Base-by-base conservation (phyloP, 1,140 invertebrate genomes). In the Sinonovacula constricta region DNA sequence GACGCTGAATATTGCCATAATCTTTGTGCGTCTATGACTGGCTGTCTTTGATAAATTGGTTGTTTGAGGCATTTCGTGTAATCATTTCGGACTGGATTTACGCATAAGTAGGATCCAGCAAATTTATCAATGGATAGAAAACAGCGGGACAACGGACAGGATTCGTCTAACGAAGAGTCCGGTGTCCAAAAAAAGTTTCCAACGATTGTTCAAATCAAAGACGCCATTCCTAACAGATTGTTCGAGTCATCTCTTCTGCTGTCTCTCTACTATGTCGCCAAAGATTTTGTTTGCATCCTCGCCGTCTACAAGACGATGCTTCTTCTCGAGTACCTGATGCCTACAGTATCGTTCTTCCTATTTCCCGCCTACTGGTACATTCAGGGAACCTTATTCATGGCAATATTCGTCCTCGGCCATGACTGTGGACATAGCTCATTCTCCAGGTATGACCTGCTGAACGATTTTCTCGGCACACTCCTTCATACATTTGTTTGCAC, bases 401-500 rank as follows among this genome's bases (percentile, higher is more conserved):
- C 89, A 14, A 30, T 92, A 10, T 92, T 92, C 75, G 87, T 90
- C n/a, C 70, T 91, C 26, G 91, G 91, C 18, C 91, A 92, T 66
- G 91, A 92, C 77, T 92, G 91, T 79, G 91, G 91, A 2, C 91
- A 92, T 68, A 87, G 88, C 33, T 91, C 91, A 1, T 92, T 91
- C 83, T 91, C 91, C 2, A 81, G 87, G 30, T 86, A 88, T 70
- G 82, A 77, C 12, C 84, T 86, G 59, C 34, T 89, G 5, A 88
- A 89, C 56, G 83, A 85, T 24, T 54, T 84, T 49, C 80, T 85
- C 31, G 88, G 88, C 1, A 86, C 81, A 1, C 45, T 88, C 18
- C 71, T 82, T 14, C 88, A 89, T 72, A 75, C 82, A 3, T 82
- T 88, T 33, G 81, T 89, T 0, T 57, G 88, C 31, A 80, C 79